Evolutionary conservation across 2,888 invertebrate genomes (phyloP).

Genomic region (Xylota segnis): DNA sequence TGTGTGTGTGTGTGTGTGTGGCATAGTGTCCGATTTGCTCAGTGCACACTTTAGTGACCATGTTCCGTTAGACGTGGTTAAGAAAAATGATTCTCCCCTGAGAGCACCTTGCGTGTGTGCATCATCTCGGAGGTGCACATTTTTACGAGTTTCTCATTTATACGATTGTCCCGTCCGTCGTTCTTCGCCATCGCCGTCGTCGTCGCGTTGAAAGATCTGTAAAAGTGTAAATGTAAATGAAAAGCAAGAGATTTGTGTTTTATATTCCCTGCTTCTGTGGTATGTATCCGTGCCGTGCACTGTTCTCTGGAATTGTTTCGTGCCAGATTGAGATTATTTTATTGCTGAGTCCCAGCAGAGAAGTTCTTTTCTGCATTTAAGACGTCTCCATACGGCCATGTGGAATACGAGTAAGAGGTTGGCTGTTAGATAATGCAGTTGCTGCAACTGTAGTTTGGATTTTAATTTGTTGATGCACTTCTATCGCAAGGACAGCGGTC

Average conservation of each 20-base stretch:
- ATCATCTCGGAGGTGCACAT: slow-evolving; percentile 35
- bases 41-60: slow-evolving; percentile 64
- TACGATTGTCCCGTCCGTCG: slow-evolving; percentile 13
- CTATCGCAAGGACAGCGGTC: slow-evolving; percentile 63
- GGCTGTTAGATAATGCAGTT: slow-evolving; percentile 51
- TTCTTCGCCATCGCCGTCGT: slow-evolving; percentile 1
- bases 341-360: slow-evolving; percentile 43
- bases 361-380: slow-evolving; percentile 27
- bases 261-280: slow-evolving; percentile 12
- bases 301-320: slow-evolving; percentile 66
- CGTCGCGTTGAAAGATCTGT: slow-evolving; percentile 45
- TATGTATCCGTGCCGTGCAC: slow-evolving; percentile 31
- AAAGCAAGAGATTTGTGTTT: slow-evolving; percentile 32
- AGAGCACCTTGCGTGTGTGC: slow-evolving; percentile 45
- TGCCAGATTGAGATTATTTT: slow-evolving; percentile 66
- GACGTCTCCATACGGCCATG: slow-evolving; percentile 20
- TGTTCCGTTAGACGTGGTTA: slow-evolving; percentile 59
- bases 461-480: slow-evolving; percentile 64
- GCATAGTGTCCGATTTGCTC: slow-evolving; percentile 58
- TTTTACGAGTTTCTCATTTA: slow-evolving; percentile 44
- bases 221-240: slow-evolving; percentile 33
- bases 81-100: slow-evolving; percentile 51
- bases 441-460: slow-evolving; percentile 63
- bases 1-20: slow-evolving; percentile 13
- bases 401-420: slow-evolving; percentile 46